Base-by-base conservation (phyloP, 1,140 invertebrate genomes). In the Agrypnia vestita region DNA sequence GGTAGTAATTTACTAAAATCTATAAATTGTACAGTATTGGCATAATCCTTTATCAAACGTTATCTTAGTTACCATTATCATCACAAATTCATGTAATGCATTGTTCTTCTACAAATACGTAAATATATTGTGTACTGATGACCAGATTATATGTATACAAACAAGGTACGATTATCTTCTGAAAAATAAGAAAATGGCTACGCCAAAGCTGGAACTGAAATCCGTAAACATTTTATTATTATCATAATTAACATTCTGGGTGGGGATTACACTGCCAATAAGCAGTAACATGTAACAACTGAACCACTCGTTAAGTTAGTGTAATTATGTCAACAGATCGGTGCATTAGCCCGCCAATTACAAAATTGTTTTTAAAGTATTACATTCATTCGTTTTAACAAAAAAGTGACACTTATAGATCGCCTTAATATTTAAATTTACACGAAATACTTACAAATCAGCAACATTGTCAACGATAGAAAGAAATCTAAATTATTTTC, bases 321-420 rank as follows among this genome's bases (percentile, higher is more conserved):
- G 46, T 67, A 47, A 17, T 21, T 62, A 10, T 64, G 61, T 64
- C 15, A 49, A 71, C 49, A 25, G 15, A 71, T 67, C 25, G 15
- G 49, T 49, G 46, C 19, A 49, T 49, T 71, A 71, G 67, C 67
- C 67, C 67, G 67, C 67, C 67, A 71, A 71, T 71, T 71, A 71
- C 47, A 49, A 71, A 71, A 21, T 35, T 71, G 17, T 47, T 71
- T 21, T 21, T 71, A 4, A 71, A 71, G 17, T 49, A 19, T 71
- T 71, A n/a, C 61, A 25, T 64, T 71, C 25, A 0, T 51, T 51
- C 12, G 15, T 51, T 51, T 19, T 71, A 49, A 51, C 11, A 8
- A 25, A 62, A 8, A 25, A 11, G 25, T 12, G 1, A 62, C 19
- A 25, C 10, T 21, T 12, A 25, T 12, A 51, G 3, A 51, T 51